Evolutionary conservation across 2,113 vertebrate species (phyloP).

Genomic region (Axis porcinus): DNA sequence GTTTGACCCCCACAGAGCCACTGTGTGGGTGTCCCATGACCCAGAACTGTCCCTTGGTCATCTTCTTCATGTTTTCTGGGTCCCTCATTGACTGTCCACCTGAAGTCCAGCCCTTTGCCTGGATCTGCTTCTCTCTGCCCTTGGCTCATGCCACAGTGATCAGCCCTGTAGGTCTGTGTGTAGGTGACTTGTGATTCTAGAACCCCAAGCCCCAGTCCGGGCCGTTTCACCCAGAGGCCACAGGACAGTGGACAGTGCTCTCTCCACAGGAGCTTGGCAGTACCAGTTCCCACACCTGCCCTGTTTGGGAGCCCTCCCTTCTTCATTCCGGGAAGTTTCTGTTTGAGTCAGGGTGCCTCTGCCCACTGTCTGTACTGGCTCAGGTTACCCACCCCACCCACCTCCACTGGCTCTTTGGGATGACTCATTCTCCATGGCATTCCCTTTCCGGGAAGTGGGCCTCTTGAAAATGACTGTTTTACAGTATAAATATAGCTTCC

Average conservation of each 20-base stretch:
- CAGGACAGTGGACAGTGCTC: not conserved
- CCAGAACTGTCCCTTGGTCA: not conserved
- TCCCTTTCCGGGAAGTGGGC: slow-evolving; percentile 25
- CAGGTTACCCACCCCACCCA: slow-evolving; percentile 7
- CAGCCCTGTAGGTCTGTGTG: not conserved
- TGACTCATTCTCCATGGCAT: slow-evolving; percentile 53
- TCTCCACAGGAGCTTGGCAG: not conserved
- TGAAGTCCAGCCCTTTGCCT: not conserved
- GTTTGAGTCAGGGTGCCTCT: not conserved
- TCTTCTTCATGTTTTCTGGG: not conserved
- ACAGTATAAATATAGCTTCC: slow-evolving; percentile 45
- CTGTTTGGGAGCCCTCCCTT: not conserved
- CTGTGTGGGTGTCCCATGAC: not conserved
- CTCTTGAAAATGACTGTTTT: slow-evolving; percentile 54
- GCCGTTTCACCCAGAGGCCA: not conserved
- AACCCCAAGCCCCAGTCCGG: not conserved
- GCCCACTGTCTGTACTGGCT: not conserved
- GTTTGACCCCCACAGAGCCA: not conserved
- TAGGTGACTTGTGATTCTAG: not conserved
- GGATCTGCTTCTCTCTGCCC: not conserved
- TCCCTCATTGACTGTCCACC: not conserved
- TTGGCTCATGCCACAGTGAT: fast-evolving
- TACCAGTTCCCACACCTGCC: too few relatives aligned
- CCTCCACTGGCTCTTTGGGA: not conserved
- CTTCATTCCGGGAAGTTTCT: not conserved